Conservation (phyloP, 2,113 vertebrate species). For the Fulica atra region DNA sequence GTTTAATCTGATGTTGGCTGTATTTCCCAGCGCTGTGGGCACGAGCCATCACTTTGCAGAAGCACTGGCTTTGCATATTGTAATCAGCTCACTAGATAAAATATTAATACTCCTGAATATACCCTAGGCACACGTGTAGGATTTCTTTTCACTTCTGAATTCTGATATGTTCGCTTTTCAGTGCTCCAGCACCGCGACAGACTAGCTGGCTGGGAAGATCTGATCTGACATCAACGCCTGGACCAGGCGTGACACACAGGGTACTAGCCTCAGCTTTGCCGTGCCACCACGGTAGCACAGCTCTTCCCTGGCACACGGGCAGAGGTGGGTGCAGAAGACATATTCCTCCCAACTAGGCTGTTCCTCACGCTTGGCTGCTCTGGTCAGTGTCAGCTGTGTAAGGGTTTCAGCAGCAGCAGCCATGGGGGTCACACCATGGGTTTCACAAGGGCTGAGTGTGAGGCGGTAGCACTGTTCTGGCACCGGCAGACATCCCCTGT, state of each 20-base stretch:
- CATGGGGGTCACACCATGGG: background rate
- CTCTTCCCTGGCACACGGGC: background rate
- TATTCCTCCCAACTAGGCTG: background rate
- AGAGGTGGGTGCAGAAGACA: background rate
- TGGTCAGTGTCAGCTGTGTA: fast-evolving
- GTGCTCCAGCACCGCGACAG: background rate
- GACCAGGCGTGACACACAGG: fast-evolving
- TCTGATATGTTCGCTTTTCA: background rate
- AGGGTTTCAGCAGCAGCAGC: background rate
- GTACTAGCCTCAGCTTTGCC: background rate
- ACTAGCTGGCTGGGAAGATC: background rate
- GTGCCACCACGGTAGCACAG: fast-evolving
- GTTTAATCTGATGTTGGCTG: background rate
- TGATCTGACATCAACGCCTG: background rate
- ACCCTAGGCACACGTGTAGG: background rate
- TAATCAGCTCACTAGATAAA: background rate
- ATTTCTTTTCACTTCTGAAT: background rate
- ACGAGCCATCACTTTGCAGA: background rate
- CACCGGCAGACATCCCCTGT: background rate
- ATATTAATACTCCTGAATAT: background rate
- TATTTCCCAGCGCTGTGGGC: background rate
- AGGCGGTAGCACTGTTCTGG: background rate
- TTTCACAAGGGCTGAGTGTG: background rate
- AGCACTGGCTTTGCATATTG: background rate
- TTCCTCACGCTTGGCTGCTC: background rate